Conservation (phyloP, 2,797 vertebrate genomes). For the Eutrigla gurnardus region DNA sequence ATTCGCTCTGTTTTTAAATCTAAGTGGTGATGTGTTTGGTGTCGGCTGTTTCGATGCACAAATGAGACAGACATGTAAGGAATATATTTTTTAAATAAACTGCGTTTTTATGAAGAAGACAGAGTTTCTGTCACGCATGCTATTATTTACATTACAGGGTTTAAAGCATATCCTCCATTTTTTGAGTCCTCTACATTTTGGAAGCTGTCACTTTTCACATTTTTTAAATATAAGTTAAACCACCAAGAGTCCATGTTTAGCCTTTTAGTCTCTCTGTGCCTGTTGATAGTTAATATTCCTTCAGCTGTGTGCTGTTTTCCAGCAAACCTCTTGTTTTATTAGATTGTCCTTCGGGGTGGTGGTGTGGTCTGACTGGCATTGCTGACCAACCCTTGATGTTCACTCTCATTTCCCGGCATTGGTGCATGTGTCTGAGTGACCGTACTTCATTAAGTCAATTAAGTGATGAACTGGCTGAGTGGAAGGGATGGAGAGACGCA, state of each 20-base stretch:
- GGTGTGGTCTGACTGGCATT: conserved; percentile 13
- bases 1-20: conserved; percentile 11
- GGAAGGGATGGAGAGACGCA: conserved; percentile 48
- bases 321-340: conserved; percentile 26
- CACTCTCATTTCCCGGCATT: conserved; percentile 26
- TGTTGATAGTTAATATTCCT: conserved; percentile 29
- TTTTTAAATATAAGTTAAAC: conserved; percentile 16
- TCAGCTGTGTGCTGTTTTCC: conserved; percentile 31
- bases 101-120: neutral
- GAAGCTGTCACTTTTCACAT: conserved; percentile 7
- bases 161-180: conserved; percentile 20
- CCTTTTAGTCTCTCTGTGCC: conserved; percentile 14
- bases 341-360: conserved; percentile 16
- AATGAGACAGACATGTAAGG: neutral
- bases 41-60: conserved; percentile 13
- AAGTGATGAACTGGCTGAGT: conserved; percentile 64
- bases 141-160: conserved; percentile 5
- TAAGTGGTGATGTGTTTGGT: conserved; percentile 5
- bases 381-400: conserved; percentile 38
- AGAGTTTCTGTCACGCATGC: neutral
- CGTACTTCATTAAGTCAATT: conserved; percentile 75
- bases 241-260: conserved; percentile 13
- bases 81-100: conserved; percentile 21
- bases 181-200: neutral
- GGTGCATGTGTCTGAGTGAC: conserved; percentile 49